A percentile compares a stretch with the other conserved stretches of the same genome.
These are phyloP conservation scores for Bovichtus diacanthus DNA, from an alignment of 2,797 vertebrate species.

Conservation along the genomic window DNA sequence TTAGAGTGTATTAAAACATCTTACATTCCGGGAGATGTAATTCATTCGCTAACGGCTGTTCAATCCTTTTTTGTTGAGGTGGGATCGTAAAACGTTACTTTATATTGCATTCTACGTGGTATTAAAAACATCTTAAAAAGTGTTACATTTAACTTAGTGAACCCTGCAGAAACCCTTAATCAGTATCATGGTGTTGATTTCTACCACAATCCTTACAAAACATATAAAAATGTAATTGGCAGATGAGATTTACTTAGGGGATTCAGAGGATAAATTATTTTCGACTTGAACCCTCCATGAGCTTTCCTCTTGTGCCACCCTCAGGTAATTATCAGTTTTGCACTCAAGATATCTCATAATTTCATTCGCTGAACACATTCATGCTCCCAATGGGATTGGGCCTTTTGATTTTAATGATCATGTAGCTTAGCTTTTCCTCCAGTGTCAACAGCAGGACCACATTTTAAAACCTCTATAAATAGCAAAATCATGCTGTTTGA, in stretches of 20 bases:
- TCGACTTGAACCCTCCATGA: not conserved
- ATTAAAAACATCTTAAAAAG: not conserved
- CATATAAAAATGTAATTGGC: not conserved
- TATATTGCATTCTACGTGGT: not conserved
- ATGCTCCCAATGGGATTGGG: not conserved
- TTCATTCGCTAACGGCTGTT: not conserved
- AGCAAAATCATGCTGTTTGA: not conserved
- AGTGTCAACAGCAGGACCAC: not conserved
- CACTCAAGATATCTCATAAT: not conserved
- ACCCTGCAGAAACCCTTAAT: not conserved
- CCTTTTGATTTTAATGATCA: not conserved
- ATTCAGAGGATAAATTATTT: not conserved
- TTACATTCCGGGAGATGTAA: not conserved
- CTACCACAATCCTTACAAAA: not conserved
- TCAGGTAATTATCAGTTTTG: conserved; percentile 13
- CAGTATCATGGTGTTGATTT: not conserved
- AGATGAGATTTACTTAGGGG: not conserved
- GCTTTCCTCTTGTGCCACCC: conserved; percentile 20
- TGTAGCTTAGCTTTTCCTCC: not conserved
- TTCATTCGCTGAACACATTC: not conserved
- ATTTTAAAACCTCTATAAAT: not conserved
- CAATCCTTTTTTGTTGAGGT: not conserved
- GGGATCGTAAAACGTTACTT: not conserved
- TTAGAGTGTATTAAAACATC: not conserved
- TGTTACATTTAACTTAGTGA: not conserved